These are phyloP conservation scores for Thryonomys swinderianus DNA, from an alignment of 2,113 vertebrate species.

Conservation along the genomic window DNA sequence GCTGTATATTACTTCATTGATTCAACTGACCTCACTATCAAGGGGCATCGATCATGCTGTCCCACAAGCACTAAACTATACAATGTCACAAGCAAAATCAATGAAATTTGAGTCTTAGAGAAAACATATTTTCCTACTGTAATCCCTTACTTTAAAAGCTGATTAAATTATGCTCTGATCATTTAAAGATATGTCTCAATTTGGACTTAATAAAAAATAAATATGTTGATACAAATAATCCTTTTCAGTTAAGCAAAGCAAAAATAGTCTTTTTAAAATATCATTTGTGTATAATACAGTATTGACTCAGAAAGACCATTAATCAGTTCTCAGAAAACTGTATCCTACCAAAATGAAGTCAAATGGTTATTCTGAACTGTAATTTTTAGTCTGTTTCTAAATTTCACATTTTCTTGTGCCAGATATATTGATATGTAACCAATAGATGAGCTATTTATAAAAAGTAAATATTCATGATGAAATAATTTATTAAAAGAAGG, in stretches of 20 bases:
- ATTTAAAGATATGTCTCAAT: background rate
- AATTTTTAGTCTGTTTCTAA: background rate
- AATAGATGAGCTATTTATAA: background rate
- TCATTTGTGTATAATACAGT: background rate
- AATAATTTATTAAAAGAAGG: background rate
- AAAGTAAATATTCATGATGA: background rate
- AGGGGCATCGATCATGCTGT: background rate
- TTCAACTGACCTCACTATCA: background rate
- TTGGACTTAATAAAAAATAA: background rate
- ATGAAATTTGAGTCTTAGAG: background rate
- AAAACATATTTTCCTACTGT: background rate
- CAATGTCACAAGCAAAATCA: background rate
- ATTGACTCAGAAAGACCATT: constrained; percentile 33
- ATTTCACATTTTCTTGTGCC: background rate
- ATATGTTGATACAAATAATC: background rate
- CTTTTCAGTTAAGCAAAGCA: background rate
- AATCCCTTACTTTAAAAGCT: background rate
- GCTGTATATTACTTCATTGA: background rate
- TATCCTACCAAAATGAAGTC: background rate
- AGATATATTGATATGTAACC: background rate
- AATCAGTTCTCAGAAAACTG: background rate
- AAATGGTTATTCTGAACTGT: background rate
- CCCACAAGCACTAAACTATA: background rate
- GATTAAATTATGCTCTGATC: background rate
- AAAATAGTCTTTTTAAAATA: constrained; percentile 27